A percentile compares a stretch with the other conserved stretches of the same genome.
These are phyloP conservation scores for Manis pentadactyla DNA, from an alignment of 2,797 vertebrate genomes.

Conservation along the genomic window DNA sequence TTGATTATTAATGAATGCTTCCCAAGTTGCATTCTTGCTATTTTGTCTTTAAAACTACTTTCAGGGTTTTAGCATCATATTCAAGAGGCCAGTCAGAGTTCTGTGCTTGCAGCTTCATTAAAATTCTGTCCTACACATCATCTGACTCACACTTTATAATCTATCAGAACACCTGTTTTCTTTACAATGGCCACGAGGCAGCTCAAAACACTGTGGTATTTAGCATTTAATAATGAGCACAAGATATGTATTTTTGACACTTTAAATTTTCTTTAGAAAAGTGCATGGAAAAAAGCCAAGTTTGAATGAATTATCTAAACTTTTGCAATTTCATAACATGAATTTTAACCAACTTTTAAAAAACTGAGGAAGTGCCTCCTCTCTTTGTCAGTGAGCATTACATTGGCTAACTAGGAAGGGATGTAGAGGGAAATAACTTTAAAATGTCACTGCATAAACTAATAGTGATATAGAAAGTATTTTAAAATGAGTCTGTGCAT, in stretches of 20 bases:
- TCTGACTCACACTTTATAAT: constrained; percentile 92
- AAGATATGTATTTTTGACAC: constrained; percentile 92
- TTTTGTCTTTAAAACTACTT: constrained; percentile 88
- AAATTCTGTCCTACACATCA: constrained; percentile 90
- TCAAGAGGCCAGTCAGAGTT: constrained; percentile 90
- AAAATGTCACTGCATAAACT: constrained; percentile 68
- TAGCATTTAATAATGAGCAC: constrained; percentile 93
- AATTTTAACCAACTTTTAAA: constrained; percentile 83
- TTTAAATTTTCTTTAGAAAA: constrained; percentile 90
- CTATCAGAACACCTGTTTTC: constrained; percentile 93
- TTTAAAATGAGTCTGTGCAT: constrained; percentile 72
- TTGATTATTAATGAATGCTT: constrained; percentile 85
- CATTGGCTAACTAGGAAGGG: constrained; percentile 55
- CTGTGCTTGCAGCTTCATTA: constrained; percentile 88
- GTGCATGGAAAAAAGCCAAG: constrained; percentile 84
- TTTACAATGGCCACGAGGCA: constrained; percentile 93
- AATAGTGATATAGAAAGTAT: constrained; percentile 72
- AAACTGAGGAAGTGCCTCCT: constrained; percentile 71
- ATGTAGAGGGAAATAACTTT: constrained; percentile 64
- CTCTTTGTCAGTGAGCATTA: constrained; percentile 65
- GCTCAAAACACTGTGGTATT: constrained; percentile 92
- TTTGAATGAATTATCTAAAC: constrained; percentile 87
- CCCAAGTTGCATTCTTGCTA: constrained; percentile 83
- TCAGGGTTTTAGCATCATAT: constrained; percentile 88
- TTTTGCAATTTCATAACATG: constrained; percentile 81